Percentiles rank a stretch among this genome's conserved stretches.
phyloP scores from a whole-genome alignment of 2,797 vertebrate genomes.

The Spinus olivaceus region DNA sequence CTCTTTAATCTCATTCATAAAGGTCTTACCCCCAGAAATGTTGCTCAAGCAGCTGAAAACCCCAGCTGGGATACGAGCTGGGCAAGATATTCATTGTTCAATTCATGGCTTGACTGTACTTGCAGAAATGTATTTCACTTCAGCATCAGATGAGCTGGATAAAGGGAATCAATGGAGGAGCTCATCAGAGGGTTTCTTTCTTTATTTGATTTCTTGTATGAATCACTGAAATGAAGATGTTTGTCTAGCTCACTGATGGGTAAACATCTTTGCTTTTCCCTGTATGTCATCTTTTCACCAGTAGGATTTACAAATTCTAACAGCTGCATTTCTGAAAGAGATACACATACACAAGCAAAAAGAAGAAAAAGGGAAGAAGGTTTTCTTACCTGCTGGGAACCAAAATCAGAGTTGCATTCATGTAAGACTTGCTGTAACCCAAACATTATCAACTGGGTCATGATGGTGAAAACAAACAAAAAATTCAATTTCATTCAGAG shows the following conservation, averaged over 20 bases:
- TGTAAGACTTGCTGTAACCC: background rate
- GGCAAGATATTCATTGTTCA: slow-evolving; percentile 59
- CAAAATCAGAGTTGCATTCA: background rate
- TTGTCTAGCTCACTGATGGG: background rate
- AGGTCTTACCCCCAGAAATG: slow-evolving; percentile 53
- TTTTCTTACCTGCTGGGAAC: background rate
- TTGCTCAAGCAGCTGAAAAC: slow-evolving; percentile 43
- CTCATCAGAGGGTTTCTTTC: slow-evolving; percentile 14
- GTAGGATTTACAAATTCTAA: background rate
- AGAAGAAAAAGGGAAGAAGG: background rate
- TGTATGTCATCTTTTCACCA: background rate
- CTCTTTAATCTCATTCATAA: slow-evolving; percentile 47
- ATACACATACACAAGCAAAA: background rate
- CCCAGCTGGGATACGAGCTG: slow-evolving; percentile 46
- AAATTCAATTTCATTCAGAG: background rate
- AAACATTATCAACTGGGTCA: background rate
- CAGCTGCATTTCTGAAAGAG: background rate
- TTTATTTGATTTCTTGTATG: slow-evolving; percentile 31
- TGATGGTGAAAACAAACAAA: background rate
- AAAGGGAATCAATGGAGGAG: background rate
- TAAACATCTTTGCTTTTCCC: slow-evolving; percentile 27
- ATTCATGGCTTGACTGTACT: slow-evolving; percentile 47
- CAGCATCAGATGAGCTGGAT: background rate
- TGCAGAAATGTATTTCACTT: slow-evolving; percentile 36
- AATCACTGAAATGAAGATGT: slow-evolving; percentile 17